These are phyloP conservation scores for Echinops telfairi DNA, from an alignment of 2,113 vertebrate genomes.

Conservation along the genomic window DNA sequence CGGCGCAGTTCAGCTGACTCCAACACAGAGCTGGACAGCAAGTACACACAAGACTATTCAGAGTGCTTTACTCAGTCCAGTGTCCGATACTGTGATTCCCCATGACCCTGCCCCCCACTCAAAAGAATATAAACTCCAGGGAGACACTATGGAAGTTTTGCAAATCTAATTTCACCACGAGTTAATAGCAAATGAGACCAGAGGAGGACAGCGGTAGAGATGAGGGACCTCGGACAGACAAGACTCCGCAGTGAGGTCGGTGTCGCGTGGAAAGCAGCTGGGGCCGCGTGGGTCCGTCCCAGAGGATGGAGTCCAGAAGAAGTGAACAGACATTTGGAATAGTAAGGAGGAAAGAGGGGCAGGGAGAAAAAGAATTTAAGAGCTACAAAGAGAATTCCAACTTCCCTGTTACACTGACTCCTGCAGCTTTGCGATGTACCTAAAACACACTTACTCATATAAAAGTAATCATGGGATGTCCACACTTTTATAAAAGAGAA, in stretches of 20 bases:
- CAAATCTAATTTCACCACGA: not conserved
- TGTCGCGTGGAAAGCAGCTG: not conserved
- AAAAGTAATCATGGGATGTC: not conserved
- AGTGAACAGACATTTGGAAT: not conserved
- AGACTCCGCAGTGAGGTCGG: not conserved
- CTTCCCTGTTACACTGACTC: not conserved
- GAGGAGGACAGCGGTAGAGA: rapidly evolving
- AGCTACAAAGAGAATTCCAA: not conserved
- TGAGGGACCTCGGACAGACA: rapidly evolving
- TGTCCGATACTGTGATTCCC: not conserved
- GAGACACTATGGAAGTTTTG: not conserved
- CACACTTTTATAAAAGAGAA: not conserved
- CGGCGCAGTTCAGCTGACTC: not conserved
- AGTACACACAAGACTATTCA: not conserved
- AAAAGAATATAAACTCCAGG: not conserved
- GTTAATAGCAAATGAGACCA: not conserved
- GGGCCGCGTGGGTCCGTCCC: not conserved
- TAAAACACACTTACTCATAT: not conserved
- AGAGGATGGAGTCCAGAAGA: not conserved
- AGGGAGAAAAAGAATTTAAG: not conserved
- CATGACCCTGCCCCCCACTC: not conserved
- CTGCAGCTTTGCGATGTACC: not conserved
- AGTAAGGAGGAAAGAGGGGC: not conserved
- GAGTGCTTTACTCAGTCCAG: not conserved
- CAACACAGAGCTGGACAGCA: too few species aligned